phyloP scores from a whole-genome alignment of 2,797 vertebrate species.

The Pristis pectinata region DNA sequence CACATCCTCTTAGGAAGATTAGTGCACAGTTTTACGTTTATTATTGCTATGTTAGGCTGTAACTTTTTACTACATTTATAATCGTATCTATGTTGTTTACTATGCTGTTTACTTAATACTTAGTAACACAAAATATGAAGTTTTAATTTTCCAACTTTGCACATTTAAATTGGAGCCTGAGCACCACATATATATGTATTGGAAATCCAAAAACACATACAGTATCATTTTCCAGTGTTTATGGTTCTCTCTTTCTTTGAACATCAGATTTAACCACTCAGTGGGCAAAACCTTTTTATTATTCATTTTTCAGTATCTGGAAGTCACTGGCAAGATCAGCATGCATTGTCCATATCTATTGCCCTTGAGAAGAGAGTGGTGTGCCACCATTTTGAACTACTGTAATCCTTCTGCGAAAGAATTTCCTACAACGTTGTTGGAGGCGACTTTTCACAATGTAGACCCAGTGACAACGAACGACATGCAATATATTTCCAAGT shows the following conservation, averaged over 20 bases:
- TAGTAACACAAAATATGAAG: neutral
- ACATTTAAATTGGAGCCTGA: neutral
- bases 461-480: no score
- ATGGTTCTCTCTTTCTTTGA: neutral
- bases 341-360: no score
- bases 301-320: no score
- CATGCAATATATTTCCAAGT: no score
- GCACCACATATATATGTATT: neutral
- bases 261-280: neutral
- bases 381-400: no score
- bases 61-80: neutral
- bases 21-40: neutral
- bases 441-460: no score
- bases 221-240: constrained; percentile 10
- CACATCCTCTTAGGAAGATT: neutral
- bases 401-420: no score
- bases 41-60: neutral
- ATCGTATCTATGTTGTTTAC: neutral
- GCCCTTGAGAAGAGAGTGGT: no score
- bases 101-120: neutral
- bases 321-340: no score
- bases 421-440: no score
- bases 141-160: neutral
- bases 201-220: neutral
- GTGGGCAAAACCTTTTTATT: neutral